These are phyloP conservation scores for Brienomyrus brachyistius DNA, from an alignment of 2,113 vertebrate genomes.

Conservation along the genomic window DNA sequence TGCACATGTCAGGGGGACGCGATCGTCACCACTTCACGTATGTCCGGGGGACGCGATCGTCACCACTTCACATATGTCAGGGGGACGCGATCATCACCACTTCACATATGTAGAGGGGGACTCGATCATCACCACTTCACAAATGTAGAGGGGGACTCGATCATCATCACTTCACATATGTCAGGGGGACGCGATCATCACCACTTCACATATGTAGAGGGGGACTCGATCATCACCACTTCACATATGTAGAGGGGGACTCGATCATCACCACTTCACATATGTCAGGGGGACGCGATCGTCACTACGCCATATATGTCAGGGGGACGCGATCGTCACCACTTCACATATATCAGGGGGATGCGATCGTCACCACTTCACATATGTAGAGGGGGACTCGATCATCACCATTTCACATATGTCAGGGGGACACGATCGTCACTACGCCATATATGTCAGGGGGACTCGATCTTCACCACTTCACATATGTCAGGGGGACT, in stretches of 20 bases:
- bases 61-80: not conserved
- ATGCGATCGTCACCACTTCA: accelerated
- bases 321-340: not conserved
- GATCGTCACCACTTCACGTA: not conserved
- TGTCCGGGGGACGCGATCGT: too few relatives aligned
- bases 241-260: too few relatives aligned
- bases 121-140: not conserved
- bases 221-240: accelerated
- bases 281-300: too few relatives aligned
- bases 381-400: too few relatives aligned
- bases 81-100: not conserved
- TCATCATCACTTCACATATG: not conserved
- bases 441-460: too few relatives aligned
- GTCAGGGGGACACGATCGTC: too few relatives aligned
- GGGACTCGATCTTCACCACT: not conserved
- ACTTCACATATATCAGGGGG: not conserved
- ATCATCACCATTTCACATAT: not conserved
- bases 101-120: not conserved
- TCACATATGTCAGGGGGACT: too few relatives aligned
- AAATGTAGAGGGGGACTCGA: too few relatives aligned
- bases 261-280: not conserved
- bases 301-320: too few relatives aligned
- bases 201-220: not conserved
- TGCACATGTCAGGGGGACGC: not conserved
- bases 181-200: not conserved